Percentiles rank a stretch among this genome's conserved stretches.
Evolutionary conservation across 2,888 invertebrate genomes (phyloP).

Genomic region (Archips xylosteana): DNA sequence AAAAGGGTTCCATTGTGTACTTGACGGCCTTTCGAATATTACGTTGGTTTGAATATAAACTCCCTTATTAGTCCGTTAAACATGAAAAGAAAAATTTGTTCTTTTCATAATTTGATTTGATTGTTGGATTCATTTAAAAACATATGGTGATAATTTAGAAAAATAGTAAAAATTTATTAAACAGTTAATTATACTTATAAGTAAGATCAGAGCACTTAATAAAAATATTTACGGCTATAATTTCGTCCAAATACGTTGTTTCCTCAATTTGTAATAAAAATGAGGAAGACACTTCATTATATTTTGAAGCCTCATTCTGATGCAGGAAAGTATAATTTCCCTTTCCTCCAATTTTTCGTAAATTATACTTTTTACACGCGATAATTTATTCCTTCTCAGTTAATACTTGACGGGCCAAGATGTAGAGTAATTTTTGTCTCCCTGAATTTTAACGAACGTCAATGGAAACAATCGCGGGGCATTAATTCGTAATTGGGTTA

Average conservation of each 20-base stretch:
- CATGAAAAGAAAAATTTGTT: background rate
- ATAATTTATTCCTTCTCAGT: constrained; percentile 22
- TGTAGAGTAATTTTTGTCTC: constrained; percentile 13
- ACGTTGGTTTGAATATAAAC: background rate
- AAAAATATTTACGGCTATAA: constrained; percentile 35
- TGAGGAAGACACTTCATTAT: constrained; percentile 10
- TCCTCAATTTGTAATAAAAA: constrained; percentile 35
- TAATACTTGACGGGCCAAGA: constrained; percentile 24
- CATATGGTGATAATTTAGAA: background rate
- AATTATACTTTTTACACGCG: constrained; percentile 19
- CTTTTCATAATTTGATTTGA: too few relatives aligned
- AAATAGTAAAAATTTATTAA: background rate
- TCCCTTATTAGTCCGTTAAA: background rate
- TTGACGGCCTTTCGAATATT: background rate
- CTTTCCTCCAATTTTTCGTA: background rate
- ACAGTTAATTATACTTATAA: background rate
- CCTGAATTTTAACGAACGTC: constrained; percentile 8
- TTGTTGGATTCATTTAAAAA: too few relatives aligned
- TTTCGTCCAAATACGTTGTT: constrained; percentile 33
- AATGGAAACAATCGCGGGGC: background rate
- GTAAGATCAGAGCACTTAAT: constrained; percentile 8
- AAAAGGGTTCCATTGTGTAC: background rate
- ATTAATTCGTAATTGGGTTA: background rate
- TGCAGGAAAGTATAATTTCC: constrained; percentile 15
- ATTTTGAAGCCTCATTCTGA: constrained; percentile 16